Base-by-base conservation (phyloP, 2,888 invertebrate species). In the Cecidostiba fungosa region DNA sequence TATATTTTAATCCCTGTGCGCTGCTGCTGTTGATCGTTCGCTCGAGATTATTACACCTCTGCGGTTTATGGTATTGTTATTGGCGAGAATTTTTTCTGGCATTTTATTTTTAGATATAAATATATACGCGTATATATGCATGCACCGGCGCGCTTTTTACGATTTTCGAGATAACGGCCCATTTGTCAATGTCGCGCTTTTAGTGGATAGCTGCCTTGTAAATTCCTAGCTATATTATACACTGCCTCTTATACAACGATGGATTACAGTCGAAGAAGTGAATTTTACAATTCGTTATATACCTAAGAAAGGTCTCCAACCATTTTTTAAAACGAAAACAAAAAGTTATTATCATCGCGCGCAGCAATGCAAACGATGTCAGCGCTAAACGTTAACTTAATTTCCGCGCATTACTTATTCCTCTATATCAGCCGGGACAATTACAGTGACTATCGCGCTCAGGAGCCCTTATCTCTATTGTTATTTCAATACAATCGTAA, bases 401-500 rank as follows among this genome's bases (percentile, higher is more conserved):
- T 74, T 66, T 29, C 74, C 19, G 73, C 32, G 6, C 29, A n/a
- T 74, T 50, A 39, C 59, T 74, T 84, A 19, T 50, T 50, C 47
- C 10, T 62, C 50, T 36, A 12, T 79, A 79, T 84, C 83, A 5
- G 16, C 8, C 16, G n/a, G 36, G 23, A 59, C 26, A 84, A 84
- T 84, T 79, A 77, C 73, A 81, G 26, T 1, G 4, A 2, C 36
- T 72, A 78, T 84, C 78, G 73, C 39, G 5, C 23, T 4, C 19
- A 23, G 19, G 19, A 19, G 23, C 29, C 36, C 26, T 79, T 79
- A 74, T 69, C 62, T 69, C 62, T 69, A 62, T 74, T 79, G 79
- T 74, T 74, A 47, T 36, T 79, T 66, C 50, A 74, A 50, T 26
- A 26, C 54, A 59, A n/a, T 59, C n/a, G 54, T 59, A 79, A 84